Evolutionary conservation across 2,888 invertebrate species (phyloP), one percentile per base, ranked within the genome.

Genomic region (Lasioglossum vierecki): DNA sequence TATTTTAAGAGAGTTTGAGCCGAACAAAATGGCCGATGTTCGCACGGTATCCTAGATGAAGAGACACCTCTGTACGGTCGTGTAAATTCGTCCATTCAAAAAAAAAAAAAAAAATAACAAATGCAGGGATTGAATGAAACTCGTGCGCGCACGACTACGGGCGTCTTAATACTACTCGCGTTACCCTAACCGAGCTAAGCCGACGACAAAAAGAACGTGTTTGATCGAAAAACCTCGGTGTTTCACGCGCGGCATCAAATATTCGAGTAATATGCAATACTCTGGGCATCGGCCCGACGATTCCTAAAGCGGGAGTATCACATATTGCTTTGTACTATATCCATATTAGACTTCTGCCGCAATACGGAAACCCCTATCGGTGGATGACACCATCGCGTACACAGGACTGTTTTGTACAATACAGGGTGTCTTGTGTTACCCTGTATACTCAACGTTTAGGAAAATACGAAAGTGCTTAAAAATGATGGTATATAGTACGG

Each of bases 391-490:
- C 79, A 15, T 53, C 70, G 73, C 79, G 77, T 76, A 79, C 79
- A 79, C 79, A 71, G 18, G n/a, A 75, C 35, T 30, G 71, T 71
- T 78, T 78, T 78, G 78, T 78, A 78, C 78, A 78, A 41, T 41
- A n/a, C 70, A 41, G 41, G 70, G 70, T 26, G 57, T 57, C n/a
- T 22, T 22, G 39, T 22, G 39, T 68, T 68, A 68, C 68, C 70
- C 70, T 70, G 49, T 83, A 88, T 83, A 80, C 77, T 74, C 79
- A 80, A 86, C 77, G 57, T 83, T 70, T 88, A 88, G 77, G 86
- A 89, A 88, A 91, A 86, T 90, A 91, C 77, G 83, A 91, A 91
- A 86, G 76, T 86, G 82, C 76, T 80, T 88, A 88, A 87, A 87
- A 70, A 86, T 80, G 84, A 84, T 87, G 72, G 80, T 83, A n/a